Conservation (phyloP, 2,888 invertebrate species). For the Sinhomidia bicolor region DNA sequence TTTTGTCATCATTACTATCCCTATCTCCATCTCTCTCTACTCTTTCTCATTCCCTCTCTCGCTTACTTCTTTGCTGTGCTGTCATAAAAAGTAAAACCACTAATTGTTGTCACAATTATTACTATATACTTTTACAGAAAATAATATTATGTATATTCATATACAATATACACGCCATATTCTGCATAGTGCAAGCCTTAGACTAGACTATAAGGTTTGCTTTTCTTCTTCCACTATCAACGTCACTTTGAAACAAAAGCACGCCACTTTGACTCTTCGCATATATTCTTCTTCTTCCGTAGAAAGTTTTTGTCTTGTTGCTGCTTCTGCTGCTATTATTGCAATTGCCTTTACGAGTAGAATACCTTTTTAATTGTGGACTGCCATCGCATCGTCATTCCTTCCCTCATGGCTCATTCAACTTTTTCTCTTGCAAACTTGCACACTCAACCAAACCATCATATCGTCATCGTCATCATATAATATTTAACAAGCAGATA, state of each 20-base stretch:
- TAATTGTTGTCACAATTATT: slow-evolving; percentile 65
- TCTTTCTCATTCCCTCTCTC: background rate
- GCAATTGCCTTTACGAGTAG: background rate
- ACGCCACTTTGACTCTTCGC: background rate
- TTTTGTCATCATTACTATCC: slow-evolving; percentile 31
- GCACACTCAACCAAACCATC: no score
- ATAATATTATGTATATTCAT: background rate
- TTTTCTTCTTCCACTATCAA: slow-evolving; percentile 1
- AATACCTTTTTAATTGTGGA: slow-evolving; percentile 38
- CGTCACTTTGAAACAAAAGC: background rate
- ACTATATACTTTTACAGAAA: slow-evolving; percentile 8
- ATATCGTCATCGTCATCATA: background rate
- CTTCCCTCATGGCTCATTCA: slow-evolving; percentile 14
- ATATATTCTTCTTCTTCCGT: no score
- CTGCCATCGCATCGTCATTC: background rate
- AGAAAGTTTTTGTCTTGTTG: slow-evolving; percentile 44
- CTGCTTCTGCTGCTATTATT: background rate
- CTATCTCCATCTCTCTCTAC: background rate
- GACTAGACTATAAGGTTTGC: no score
- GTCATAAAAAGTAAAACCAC: slow-evolving; percentile 57
- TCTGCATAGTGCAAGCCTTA: background rate
- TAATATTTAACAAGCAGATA: background rate
- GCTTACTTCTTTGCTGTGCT: background rate
- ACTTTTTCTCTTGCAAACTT: slow-evolving; percentile 20
- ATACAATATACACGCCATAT: background rate